Percentiles rank a stretch among this genome's conserved stretches.
phyloP scores from a whole-genome alignment of 2,797 vertebrate species.

The Merluccius polli region DNA sequence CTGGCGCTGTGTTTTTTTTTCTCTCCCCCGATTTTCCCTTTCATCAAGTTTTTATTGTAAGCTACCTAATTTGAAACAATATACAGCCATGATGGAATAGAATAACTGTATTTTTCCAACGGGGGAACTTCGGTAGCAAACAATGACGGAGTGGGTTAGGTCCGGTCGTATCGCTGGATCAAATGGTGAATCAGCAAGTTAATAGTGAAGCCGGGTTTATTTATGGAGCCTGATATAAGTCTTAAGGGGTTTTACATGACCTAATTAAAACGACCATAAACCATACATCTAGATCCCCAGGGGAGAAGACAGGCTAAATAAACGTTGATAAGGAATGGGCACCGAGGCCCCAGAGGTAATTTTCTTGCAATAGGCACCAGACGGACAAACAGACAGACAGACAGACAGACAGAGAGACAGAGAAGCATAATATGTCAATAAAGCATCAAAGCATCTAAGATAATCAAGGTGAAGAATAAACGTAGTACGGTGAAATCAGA shows the following conservation, averaged over 20 bases:
- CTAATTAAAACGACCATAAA: background rate
- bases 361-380: background rate
- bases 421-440: background rate
- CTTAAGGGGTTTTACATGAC: background rate
- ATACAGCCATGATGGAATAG: background rate
- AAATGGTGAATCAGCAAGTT: too few relatives aligned
- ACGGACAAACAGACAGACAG: constrained; percentile 6
- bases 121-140: background rate
- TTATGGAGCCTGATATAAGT: background rate
- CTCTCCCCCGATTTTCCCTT: background rate
- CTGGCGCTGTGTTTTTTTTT: background rate
- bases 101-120: background rate
- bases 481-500: too few relatives aligned
- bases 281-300: background rate
- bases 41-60: background rate
- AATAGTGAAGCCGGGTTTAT: background rate
- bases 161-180: too few relatives aligned
- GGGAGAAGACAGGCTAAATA: background rate
- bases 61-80: background rate
- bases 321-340: background rate
- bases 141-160: too few relatives aligned
- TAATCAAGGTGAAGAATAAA: too few relatives aligned
- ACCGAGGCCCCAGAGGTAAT: background rate
- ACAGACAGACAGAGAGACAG: constrained; percentile 19
- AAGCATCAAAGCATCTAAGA: too few relatives aligned